Base-by-base conservation (phyloP, 2,888 invertebrate species). In the Aproaerema taeniolella region DNA sequence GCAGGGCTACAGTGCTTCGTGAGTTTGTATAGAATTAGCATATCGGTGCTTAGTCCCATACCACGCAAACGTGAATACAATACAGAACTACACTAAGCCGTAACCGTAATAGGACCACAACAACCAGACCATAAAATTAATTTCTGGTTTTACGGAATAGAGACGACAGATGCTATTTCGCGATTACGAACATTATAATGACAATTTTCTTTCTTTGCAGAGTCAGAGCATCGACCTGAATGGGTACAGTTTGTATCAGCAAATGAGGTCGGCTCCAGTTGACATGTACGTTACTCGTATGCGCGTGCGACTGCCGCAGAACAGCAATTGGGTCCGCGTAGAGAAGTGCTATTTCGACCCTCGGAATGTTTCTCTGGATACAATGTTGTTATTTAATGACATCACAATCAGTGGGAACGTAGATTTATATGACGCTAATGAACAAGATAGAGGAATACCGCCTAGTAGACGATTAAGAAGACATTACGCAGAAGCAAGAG, bases 271-370 rank as follows among this genome's bases (percentile, higher is more conserved):
- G 35, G 90, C 88, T 5, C 91, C 91, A 1, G 87, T 89, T 34
- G 91, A 91, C 53, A 91, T 92, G 91, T 91, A 91, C 59, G 91
- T 92, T 31, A 91, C 91, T 0, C 87, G 91, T 49, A 91, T 92
- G 90, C 74, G 89, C 28, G 92, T 93, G 1, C 87, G 91, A 3
- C 79, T 93, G 11, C 92, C 93, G 1, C 88, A 90, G 38, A 89
- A 90, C 45, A 82, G 85, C 60, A 81, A 87, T 61, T 92, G 92
- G 92, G 92, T 92, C 9, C 87, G 90, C 47, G 91, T 94, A 0
- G 93, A 94, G 49, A 90, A 90, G 61, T 95, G 94, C 63, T 88
- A 91, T 50, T 95, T 91, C 67, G 92, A 93, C 58, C 92, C 93
- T 0, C 82, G 88, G 47, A 93, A 92, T 62, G 89, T 91, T 4